phyloP scores from a whole-genome alignment of 2,888 invertebrate genomes.

The Agrenia bidenticulata region DNA sequence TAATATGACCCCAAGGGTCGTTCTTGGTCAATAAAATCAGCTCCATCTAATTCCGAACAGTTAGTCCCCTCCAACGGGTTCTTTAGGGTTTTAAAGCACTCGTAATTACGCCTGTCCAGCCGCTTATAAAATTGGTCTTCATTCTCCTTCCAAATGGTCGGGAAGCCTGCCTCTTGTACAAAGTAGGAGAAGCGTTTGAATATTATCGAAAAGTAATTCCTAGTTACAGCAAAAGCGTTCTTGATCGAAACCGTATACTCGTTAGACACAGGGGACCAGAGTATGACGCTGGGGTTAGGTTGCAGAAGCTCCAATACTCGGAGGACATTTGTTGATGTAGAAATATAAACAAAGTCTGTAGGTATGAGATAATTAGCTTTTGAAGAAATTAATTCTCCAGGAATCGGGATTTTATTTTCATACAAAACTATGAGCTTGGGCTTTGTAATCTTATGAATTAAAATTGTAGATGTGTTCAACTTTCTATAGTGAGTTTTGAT shows the following conservation, averaged over 20 bases:
- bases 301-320: not conserved
- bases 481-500: not conserved
- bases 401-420: not conserved
- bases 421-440: not conserved
- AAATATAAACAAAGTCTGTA: not conserved
- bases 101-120: not conserved
- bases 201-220: slow-evolving; percentile 7
- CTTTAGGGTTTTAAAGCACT: not conserved
- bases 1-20: no score
- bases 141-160: not conserved
- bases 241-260: not conserved
- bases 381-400: not conserved
- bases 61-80: no score
- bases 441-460: not conserved
- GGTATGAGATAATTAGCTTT: not conserved
- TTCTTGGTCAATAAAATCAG: no score
- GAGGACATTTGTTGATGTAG: not conserved
- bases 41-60: no score
- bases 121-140: not conserved
- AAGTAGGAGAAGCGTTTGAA: not conserved
- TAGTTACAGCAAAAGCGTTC: not conserved
- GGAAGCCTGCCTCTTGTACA: slow-evolving; percentile 7
- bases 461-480: not conserved
- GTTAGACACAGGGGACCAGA: not conserved
- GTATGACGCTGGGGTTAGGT: not conserved